Evolutionary conservation across 2,797 vertebrate genomes (phyloP).

Genomic region (Melanotaenia pygmaea): DNA sequence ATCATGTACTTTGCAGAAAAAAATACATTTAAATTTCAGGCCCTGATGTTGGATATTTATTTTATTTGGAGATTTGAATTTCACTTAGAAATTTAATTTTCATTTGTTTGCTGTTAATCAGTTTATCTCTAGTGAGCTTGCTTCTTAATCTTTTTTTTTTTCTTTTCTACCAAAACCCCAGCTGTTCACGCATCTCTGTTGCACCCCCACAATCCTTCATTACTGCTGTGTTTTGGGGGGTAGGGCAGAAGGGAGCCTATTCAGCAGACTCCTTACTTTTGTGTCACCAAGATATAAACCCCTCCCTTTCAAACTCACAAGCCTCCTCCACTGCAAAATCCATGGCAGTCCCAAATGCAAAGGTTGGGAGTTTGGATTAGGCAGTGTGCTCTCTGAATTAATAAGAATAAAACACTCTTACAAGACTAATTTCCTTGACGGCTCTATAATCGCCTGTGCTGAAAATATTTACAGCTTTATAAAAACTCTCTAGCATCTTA

Average conservation of each 20-base stretch:
- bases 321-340: constrained; percentile 2
- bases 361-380: constrained; percentile 1
- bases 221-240: constrained; percentile 28
- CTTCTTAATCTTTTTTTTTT: background rate
- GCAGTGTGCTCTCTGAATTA: constrained; percentile 11
- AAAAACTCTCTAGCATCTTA: constrained; percentile 20
- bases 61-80: background rate
- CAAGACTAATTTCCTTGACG: background rate
- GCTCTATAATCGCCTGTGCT: background rate
- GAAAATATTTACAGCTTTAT: constrained; percentile 9
- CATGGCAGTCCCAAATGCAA: background rate
- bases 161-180: constrained; percentile 13
- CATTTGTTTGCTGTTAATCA: background rate
- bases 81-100: background rate
- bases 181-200: constrained; percentile 24
- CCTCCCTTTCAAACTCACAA: constrained; percentile 19
- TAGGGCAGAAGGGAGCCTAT: constrained; percentile 69
- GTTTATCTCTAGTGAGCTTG: background rate
- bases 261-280: constrained; percentile 53
- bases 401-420: background rate
- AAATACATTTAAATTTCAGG: constrained; percentile 21
- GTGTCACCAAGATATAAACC: constrained; percentile 15
- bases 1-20: constrained; percentile 5
- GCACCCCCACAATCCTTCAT: constrained; percentile 20
- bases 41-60: background rate